Percentiles rank a stretch among this genome's conserved stretches.
phyloP scores from a whole-genome alignment of 2,888 invertebrate genomes.

The Lordiphosa andalusiaca region DNA sequence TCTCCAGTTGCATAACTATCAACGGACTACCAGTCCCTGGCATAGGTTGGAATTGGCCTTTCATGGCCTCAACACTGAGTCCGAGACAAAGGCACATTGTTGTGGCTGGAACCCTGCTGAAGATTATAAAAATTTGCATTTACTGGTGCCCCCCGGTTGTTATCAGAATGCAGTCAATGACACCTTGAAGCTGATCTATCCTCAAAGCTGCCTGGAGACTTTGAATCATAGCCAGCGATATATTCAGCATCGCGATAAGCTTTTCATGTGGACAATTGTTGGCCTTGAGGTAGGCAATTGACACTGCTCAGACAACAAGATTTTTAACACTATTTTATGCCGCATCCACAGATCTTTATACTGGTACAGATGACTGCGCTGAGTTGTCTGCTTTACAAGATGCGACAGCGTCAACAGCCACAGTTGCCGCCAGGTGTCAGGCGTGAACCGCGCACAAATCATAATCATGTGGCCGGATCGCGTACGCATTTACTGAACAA shows the following conservation, averaged over 20 bases:
- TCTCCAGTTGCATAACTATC: slow-evolving; percentile 69
- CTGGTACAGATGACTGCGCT: slow-evolving; percentile 48
- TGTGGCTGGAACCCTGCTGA: slow-evolving; percentile 61
- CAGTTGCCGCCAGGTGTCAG: slow-evolving; percentile 55
- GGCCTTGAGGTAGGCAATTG: slow-evolving; percentile 61
- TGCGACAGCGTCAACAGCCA: slow-evolving; percentile 44
- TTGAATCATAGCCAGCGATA: slow-evolving; percentile 48
- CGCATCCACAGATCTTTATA: slow-evolving; percentile 46
- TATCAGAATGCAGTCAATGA: slow-evolving; percentile 45
- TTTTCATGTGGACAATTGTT: slow-evolving; percentile 68
- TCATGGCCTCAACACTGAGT: slow-evolving; percentile 46
- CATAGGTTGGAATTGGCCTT: slow-evolving; percentile 68
- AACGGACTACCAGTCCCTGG: slow-evolving; percentile 49
- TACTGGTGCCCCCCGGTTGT: slow-evolving; percentile 64
- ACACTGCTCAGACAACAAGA: background rate
- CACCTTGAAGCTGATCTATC: slow-evolving; percentile 31
- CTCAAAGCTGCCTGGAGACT: slow-evolving; percentile 62
- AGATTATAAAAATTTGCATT: slow-evolving; percentile 60
- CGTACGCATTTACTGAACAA: slow-evolving; percentile 55
- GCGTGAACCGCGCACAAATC: slow-evolving; percentile 58
- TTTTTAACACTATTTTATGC: background rate
- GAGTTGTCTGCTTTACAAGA: slow-evolving; percentile 50
- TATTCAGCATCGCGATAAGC: slow-evolving; percentile 62
- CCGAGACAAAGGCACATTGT: slow-evolving; percentile 59
- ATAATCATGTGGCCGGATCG: slow-evolving; percentile 66